phyloP scores from a whole-genome alignment of 2,888 invertebrate species.

The Dysmachus trigonus region DNA sequence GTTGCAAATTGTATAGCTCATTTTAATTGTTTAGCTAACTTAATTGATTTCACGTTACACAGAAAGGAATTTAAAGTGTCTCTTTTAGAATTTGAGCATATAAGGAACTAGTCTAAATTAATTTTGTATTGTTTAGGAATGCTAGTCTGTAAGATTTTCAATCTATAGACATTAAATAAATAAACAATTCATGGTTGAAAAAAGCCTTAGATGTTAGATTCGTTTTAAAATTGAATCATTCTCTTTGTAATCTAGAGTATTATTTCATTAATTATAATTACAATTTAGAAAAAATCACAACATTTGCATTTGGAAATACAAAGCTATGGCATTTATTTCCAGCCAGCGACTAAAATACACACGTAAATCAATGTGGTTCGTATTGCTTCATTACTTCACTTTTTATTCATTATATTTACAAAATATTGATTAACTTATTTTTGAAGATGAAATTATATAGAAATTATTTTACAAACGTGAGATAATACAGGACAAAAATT shows the following conservation, averaged over 20 bases:
- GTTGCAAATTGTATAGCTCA: no score
- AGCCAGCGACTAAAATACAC: background rate
- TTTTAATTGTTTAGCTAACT: no score
- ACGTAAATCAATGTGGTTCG: background rate
- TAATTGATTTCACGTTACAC: no score
- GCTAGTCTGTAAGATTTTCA: no score
- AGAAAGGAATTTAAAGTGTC: no score
- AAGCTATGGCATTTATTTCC: background rate
- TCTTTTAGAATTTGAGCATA: no score
- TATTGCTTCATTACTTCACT: conserved; percentile 36
- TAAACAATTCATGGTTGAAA: no score
- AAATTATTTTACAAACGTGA: background rate
- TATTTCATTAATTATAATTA: background rate
- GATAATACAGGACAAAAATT: background rate
- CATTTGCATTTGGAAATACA: background rate
- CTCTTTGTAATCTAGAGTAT: background rate
- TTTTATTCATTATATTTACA: conserved; percentile 13
- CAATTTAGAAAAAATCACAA: background rate
- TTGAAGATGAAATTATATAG: background rate
- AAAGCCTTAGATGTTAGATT: no score
- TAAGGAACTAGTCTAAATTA: no score
- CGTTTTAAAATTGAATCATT: no score
- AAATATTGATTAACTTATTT: conserved; percentile 7
- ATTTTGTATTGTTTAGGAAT: no score
- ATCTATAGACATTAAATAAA: no score